Base-by-base conservation (phyloP, 2,888 invertebrate species). In the Rhamphomyia laevipes region DNA sequence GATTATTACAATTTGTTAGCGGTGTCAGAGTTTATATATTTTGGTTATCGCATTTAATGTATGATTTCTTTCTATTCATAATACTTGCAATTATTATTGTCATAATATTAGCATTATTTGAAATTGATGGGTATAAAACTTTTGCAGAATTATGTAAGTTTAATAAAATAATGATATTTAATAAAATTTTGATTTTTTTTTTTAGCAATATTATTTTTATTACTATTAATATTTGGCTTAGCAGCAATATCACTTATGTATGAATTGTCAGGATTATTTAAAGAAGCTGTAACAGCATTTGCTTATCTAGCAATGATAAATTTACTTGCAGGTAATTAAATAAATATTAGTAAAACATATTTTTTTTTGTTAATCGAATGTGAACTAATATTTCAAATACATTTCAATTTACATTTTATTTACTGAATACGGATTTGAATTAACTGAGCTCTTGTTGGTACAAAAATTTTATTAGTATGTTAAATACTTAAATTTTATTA, bases 1-100 rank as follows among this genome's bases (percentile, higher is more conserved):
- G 86, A 61, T 76, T 87, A 43, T 70, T 87, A 23, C 87, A 88
- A 61, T 81, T 82, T 59, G 84, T 86, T 0, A 81, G 86, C 5
- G 87, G 88, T 1, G 78, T 83, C 1, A 77, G 78, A 51, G 80
- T 82, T 0, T 67, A 74, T 9, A 77, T 81, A 1, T 81, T 84
- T 67, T 90, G 90, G 90, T 57, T 77, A 3, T 75, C 82, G 0
- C 78, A 83, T 1, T 78, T 80, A 7, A 41, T 84, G 0, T 86
- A 67, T 60, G 69, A 69, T 33, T 53, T 61, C 17, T 12, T 72
- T 9, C 77, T 81, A 3, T 80, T 81, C 67, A 83, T 85, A n/a
- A n/a, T n/a, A n/a, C n/a, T n/a, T n/a, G n/a, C n/a, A n/a, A n/a
- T n/a, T n/a, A n/a, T n/a, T n/a, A n/a, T n/a, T n/a, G n/a, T n/a